Conservation (phyloP, 2,113 vertebrate genomes). For the Gavia stellata region DNA sequence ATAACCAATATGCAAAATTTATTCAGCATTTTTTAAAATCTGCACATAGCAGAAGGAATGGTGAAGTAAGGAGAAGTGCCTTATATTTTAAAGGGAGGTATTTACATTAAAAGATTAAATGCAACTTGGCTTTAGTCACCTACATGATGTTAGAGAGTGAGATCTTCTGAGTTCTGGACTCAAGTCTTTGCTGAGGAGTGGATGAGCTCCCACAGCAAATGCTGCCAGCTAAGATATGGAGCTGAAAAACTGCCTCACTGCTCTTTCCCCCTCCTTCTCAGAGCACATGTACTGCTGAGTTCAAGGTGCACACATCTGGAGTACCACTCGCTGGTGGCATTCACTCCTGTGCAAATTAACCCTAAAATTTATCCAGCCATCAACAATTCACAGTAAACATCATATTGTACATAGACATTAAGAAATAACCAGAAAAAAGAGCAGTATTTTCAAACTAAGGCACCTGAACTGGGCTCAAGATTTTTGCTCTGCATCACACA, state of each 20-base stretch:
- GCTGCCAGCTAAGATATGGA: neutral
- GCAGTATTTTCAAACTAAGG: neutral
- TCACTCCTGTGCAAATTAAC: neutral
- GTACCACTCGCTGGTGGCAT: neutral
- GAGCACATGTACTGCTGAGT: neutral
- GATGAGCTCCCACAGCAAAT: neutral
- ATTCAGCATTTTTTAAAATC: neutral
- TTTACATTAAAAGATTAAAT: neutral
- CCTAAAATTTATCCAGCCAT: neutral
- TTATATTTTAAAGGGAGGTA: neutral
- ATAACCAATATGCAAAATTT: neutral
- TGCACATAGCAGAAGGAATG: neutral
- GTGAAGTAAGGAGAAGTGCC: neutral
- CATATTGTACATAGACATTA: rapidly evolving
- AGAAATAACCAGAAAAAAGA: neutral
- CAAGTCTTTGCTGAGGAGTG: neutral
- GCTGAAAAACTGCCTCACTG: neutral
- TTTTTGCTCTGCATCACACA: neutral
- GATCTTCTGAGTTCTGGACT: neutral
- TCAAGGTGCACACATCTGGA: neutral
- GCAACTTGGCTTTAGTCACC: neutral
- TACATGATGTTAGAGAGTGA: neutral
- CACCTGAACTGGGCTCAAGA: neutral
- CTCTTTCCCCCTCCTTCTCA: neutral
- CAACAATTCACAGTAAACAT: neutral